Conservation (phyloP, 2,888 invertebrate genomes). For the Argyresthia goedartella region DNA sequence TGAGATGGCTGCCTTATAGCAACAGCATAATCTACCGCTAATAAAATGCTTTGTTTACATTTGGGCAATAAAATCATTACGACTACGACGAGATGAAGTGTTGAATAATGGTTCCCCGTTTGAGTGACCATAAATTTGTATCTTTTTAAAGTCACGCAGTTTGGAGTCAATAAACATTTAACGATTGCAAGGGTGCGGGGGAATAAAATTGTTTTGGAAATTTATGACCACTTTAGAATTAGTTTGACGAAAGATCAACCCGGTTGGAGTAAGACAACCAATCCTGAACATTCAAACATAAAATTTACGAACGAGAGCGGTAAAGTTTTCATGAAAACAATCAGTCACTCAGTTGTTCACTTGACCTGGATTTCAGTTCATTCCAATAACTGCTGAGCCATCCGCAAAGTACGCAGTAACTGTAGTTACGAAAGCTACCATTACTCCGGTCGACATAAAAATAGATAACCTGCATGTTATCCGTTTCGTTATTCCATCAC, state of each 20-base stretch:
- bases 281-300: not conserved
- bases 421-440: too few species aligned
- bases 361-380: not conserved
- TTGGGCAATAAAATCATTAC: constrained; percentile 64
- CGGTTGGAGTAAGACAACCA: too few species aligned
- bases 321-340: too few species aligned
- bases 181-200: constrained; percentile 54
- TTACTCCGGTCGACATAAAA: too few species aligned
- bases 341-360: not conserved
- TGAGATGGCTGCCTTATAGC: too few species aligned
- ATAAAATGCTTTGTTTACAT: constrained; percentile 63
- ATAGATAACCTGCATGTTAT: not conserved
- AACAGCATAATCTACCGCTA: too few species aligned
- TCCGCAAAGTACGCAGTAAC: too few species aligned
- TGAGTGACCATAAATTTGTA: constrained; percentile 69
- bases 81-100: constrained; percentile 31
- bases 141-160: constrained; percentile 67
- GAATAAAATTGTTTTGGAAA: constrained; percentile 42
- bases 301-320: not conserved
- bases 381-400: too few species aligned
- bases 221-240: not conserved
- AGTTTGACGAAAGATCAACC: not conserved
- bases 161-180: constrained; percentile 67
- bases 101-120: constrained; percentile 66
- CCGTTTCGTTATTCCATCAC: constrained; percentile 2